A percentile compares a stretch with the other conserved stretches of the same genome.
Conservation (phyloP, 2,888 invertebrate species). For the Drosophila sordidapex region DNA sequence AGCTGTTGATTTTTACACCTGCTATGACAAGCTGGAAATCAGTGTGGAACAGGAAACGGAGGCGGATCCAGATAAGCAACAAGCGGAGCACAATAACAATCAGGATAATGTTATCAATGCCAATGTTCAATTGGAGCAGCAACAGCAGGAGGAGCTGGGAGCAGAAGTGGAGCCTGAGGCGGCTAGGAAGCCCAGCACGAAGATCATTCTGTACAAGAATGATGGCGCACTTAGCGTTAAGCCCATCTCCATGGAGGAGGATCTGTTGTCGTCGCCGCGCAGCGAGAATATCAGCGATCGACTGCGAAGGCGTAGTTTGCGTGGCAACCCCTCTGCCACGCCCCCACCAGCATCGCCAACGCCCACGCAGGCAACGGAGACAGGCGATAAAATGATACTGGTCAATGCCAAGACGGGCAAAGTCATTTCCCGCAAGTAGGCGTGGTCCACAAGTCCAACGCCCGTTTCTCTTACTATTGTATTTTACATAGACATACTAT, state of each 20-base stretch:
- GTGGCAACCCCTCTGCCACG: slow-evolving; percentile 63
- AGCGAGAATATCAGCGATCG: slow-evolving; percentile 82
- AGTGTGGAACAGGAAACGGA: slow-evolving; percentile 68
- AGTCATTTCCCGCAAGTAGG: slow-evolving; percentile 84
- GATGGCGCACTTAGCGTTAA: slow-evolving; percentile 80
- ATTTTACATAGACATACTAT: slow-evolving; percentile 33
- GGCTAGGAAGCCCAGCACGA: slow-evolving; percentile 66
- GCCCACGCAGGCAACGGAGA: slow-evolving; percentile 11
- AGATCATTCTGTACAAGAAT: slow-evolving; percentile 80
- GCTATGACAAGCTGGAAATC: slow-evolving; percentile 83
- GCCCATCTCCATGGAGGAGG: slow-evolving; percentile 52
- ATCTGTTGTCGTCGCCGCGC: slow-evolving; percentile 29
- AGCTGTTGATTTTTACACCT: slow-evolving; percentile 83
- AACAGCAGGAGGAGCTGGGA: slow-evolving; percentile 11
- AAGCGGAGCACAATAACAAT: slow-evolving; percentile 75
- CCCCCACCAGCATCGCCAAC: slow-evolving; percentile 40
- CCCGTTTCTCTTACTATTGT: slow-evolving; percentile 37
- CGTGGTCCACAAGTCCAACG: slow-evolving; percentile 24
- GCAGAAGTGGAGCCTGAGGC: slow-evolving; percentile 13
- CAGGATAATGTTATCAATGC: slow-evolving; percentile 81
- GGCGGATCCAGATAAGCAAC: slow-evolving; percentile 49
- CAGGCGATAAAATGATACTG: slow-evolving; percentile 82
- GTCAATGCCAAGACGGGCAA: slow-evolving; percentile 85
- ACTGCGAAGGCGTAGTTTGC: slow-evolving; percentile 80
- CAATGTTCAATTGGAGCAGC: slow-evolving; percentile 57